phyloP scores from a whole-genome alignment of 2,113 vertebrate species.

The human region GRCh38 chr5:9472501-9473000 shows the following conservation, averaged over 20 bases:
- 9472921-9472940: neutral
- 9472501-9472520: accelerated
- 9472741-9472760: neutral
- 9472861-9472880: neutral
- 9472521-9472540: neutral
- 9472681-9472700: neutral
- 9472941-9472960: neutral
- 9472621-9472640: neutral
- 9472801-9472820: neutral
- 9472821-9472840: neutral
- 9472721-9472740: neutral
- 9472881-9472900: neutral
- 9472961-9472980: too few relatives aligned
- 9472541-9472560: neutral
- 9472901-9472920: neutral
- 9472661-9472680: neutral
- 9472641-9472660: neutral
- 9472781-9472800: neutral
- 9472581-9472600: neutral
- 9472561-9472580: neutral
- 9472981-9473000: neutral
- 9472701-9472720: neutral
- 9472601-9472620: neutral
- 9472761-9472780: neutral
- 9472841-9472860: neutral